A percentile compares a stretch with the other conserved stretches of the same genome.
Evolutionary conservation across 2,113 vertebrate species (phyloP).

Genomic region (Aleadryas rufinucha): DNA sequence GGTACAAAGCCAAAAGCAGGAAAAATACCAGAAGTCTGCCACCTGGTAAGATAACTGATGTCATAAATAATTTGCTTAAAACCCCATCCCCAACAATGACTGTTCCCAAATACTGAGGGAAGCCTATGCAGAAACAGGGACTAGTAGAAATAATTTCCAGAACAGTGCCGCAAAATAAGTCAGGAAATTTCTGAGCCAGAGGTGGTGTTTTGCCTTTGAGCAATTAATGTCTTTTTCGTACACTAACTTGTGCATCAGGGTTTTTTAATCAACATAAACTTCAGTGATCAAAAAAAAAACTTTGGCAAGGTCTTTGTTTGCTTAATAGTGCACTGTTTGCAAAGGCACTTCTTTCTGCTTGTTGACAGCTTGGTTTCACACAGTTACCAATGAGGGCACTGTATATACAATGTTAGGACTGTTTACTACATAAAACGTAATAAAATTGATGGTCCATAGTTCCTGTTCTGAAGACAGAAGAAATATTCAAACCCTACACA

Average conservation of each 20-base stretch:
- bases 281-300: background rate
- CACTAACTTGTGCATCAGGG: background rate
- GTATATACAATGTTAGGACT: background rate
- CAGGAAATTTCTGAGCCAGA: background rate
- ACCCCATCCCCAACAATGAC: background rate
- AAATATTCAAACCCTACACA: background rate
- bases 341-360: background rate
- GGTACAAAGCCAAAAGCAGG: background rate
- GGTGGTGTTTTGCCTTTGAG: background rate
- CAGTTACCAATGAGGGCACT: background rate
- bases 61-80: background rate
- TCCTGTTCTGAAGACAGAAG: background rate
- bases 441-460: background rate
- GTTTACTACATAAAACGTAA: background rate
- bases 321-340: background rate
- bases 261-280: background rate
- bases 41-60: background rate
- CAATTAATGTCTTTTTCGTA: background rate
- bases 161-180: background rate
- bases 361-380: background rate
- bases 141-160: background rate
- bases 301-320: background rate
- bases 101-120: background rate
- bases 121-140: background rate
- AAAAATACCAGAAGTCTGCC: background rate